Base-by-base conservation (phyloP, 2,797 vertebrate genomes). In the Enteromius unitaeniatus region DNA sequence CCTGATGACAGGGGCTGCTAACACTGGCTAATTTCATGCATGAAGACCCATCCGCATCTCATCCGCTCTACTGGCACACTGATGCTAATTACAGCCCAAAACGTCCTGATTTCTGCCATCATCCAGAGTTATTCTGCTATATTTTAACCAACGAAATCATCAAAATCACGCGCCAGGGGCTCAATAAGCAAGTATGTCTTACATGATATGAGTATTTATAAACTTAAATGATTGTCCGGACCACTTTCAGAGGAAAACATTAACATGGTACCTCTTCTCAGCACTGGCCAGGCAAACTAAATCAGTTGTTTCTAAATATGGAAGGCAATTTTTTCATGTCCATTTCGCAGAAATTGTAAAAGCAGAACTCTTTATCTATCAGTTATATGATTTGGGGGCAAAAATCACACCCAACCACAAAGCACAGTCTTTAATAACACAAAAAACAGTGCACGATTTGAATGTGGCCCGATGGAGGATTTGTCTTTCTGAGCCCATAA, bases 91-190 rank as follows among this genome's bases (percentile, higher is more conserved):
- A 89, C 87, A 88, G 68, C 75, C 81, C 81, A 88, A 86, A 89
- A 89, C 78, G 79, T 83, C 76, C 65, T 76, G 45, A 82, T 79
- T 85, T 55, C 73, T 55, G 72, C 78, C 68, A 86, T 85, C 85
- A 86, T 88, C 82, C 76, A 79, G 62, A 74, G 62, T 40, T 64
- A 62, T 78, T 75, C 51, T 70, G 62, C 72, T 76, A 49, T 45
- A 67, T 83, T 83, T 83, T 83, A 67, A 53, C 60, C 86, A 83
- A 80, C 84, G 88, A 91, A 83, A 93, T 92, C 91, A 91, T 93
- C 87, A 90, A 93, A 92, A 90, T 90, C 47, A 17, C 64, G 86
- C 4, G 6, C 31, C 87, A 67, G 68, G 15, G 42, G 47, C 47
- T 34, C 6, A 64, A 42, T 2, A 65, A 49, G 45, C 15, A 75